Evolutionary conservation across 1,140 invertebrate genomes (phyloP).

Genomic region (Reticulitermes speratus): DNA sequence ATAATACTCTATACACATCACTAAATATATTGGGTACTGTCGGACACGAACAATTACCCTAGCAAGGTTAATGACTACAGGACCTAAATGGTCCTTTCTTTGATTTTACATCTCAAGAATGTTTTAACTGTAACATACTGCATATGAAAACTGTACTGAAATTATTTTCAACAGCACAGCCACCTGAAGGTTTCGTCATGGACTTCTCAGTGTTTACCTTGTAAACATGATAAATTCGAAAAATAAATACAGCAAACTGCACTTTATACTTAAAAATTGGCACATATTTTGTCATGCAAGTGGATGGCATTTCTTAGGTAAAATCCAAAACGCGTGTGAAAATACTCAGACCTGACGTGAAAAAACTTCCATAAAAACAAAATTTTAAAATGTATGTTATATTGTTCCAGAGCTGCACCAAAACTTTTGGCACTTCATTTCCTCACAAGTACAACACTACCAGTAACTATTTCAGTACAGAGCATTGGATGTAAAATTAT

Average conservation of each 20-base stretch:
- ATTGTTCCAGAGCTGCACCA: not conserved
- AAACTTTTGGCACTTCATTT: not conserved
- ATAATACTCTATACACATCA: conserved; percentile 14
- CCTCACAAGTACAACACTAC: not conserved
- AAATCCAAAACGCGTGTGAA: not conserved
- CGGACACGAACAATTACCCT: not conserved
- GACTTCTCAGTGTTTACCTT: conserved; percentile 23
- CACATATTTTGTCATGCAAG: conserved; percentile 26
- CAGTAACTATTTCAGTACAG: not conserved
- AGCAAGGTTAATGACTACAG: not conserved
- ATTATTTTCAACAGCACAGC: conserved; percentile 24
- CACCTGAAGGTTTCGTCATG: conserved; percentile 18
- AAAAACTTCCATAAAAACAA: not conserved
- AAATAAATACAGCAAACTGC: conserved; percentile 32
- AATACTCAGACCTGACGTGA: not conserved
- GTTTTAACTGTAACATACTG: conserved; percentile 4
- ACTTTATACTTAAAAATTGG: conserved; percentile 28
- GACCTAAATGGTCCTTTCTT: not conserved
- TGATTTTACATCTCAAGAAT: conserved; percentile 7
- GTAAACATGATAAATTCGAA: conserved; percentile 28
- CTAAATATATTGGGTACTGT: conserved; percentile 16
- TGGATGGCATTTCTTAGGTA: conserved; percentile 27
- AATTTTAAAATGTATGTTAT: not conserved
- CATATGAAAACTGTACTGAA: conserved; percentile 25
- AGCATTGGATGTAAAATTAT: not conserved